Percentiles rank a stretch among this genome's conserved stretches.
Conservation (phyloP, 2,113 vertebrate genomes). For the Heteronetta atricapilla region DNA sequence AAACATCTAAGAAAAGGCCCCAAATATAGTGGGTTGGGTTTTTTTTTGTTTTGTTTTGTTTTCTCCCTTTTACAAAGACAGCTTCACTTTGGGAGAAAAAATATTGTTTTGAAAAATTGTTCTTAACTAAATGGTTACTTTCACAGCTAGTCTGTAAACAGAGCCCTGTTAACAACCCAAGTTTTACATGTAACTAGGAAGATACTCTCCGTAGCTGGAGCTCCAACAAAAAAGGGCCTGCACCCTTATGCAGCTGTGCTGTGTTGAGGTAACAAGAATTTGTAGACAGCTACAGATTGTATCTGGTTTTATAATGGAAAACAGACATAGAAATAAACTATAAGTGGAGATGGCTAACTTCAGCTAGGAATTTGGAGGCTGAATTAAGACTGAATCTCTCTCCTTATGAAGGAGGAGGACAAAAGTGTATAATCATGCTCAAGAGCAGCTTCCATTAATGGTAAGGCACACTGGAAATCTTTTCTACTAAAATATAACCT, state of each 20-base stretch:
- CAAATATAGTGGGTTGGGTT: neutral
- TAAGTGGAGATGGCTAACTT: neutral
- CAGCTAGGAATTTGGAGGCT: neutral
- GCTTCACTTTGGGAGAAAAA: fast-evolving
- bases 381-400: neutral
- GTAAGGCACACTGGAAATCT: neutral
- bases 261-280: neutral
- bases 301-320: neutral
- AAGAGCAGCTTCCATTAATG: neutral
- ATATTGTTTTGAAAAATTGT: neutral
- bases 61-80: neutral
- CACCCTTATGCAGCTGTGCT: neutral
- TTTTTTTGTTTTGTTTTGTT: neutral
- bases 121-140: neutral
- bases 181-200: neutral
- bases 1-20: neutral
- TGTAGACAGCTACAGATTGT: neutral
- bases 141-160: neutral
- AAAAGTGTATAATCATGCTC: neutral
- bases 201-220: neutral
- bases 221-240: neutral
- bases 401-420: neutral
- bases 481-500: neutral
- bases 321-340: neutral
- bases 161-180: neutral